Evolutionary conservation across 2,113 vertebrate genomes (phyloP), one percentile per base, ranked within the genome.

Genomic region (Uropsilus gracilis): DNA sequence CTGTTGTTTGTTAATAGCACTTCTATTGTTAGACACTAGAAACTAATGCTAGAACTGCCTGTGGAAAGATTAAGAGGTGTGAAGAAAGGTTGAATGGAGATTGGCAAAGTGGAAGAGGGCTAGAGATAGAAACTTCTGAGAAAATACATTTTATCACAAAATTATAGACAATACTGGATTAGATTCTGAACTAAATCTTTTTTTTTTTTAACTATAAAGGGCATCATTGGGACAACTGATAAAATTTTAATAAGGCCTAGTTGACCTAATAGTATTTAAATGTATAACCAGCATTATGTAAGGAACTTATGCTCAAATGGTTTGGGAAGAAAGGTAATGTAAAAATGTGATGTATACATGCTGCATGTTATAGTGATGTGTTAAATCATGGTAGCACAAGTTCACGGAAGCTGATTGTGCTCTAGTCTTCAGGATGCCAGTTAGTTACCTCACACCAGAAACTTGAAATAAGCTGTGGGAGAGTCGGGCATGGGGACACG

Each of bases 11-110:
- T 75, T 91, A 50, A 72, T 95, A 91, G 68, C 91, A 96, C 64
- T 57, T 97, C 93, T 89, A 97, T 91, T 86, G 93, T 96, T 96
- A 97, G 91, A 94, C 69, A 44, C 89, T 85, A 89, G 66, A 96
- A 96, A 96, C 95, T 96, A 95, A 95, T 92, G 88, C 94, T 89
- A 91, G 83, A 81, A 94, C 17, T 81, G 26, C 66, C 89, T 82
- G 88, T 92, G 68, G 92, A 95, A 95, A 85, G 88, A 90, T 88
- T 90, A 94, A 92, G 78, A 96, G 18, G 86, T 95, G 89, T 80
- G 78, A 96, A 96, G 78, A 89, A 32, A 89, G 42, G 48, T 78
- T 11, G 13, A 93, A 53, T 72, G 53, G 32, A 63, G 69, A 86
- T 89, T 94, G 94, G 93, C 63, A 66, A 95, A 92, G 46, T 87